phyloP scores from a whole-genome alignment of 2,797 vertebrate genomes.

The Sebastes alutus region DNA sequence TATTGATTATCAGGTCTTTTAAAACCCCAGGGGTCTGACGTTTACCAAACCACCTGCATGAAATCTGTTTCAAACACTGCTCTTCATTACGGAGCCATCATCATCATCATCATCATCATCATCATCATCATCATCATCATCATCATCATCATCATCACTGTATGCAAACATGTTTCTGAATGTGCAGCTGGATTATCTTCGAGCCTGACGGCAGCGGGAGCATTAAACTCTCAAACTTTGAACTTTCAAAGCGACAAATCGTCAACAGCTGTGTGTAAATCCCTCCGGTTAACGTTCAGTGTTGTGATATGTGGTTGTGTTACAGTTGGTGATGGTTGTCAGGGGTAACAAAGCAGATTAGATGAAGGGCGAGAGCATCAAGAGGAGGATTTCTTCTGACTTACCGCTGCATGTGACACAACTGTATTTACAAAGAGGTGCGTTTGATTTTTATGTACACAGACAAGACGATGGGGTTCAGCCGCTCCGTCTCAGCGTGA shows the following conservation, averaged over 20 bases:
- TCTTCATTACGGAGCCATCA: neutral
- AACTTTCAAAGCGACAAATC: neutral
- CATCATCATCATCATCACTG: neutral
- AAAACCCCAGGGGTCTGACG: neutral
- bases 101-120: too few species aligned
- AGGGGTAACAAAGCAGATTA: neutral
- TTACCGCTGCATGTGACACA: constrained; percentile 17
- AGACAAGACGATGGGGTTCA: constrained; percentile 45
- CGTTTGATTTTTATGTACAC: constrained; percentile 43
- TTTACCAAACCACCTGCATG: neutral
- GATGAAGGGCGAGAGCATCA: neutral
- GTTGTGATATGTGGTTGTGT: constrained; percentile 1
- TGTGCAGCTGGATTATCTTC: neutral
- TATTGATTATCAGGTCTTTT: neutral
- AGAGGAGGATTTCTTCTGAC: constrained; percentile 20
- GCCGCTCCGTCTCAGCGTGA: constrained; percentile 14
- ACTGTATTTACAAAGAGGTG: constrained; percentile 28
- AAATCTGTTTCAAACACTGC: neutral
- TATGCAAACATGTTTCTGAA: neutral
- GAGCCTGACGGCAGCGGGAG: neutral
- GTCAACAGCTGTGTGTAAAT: neutral
- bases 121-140: too few species aligned
- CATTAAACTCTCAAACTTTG: neutral
- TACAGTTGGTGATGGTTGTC: constrained; percentile 22
- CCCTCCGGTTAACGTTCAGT: neutral